Percentiles rank a stretch among this genome's conserved stretches.
Evolutionary conservation across 2,797 vertebrate species (phyloP).

Genomic region (Ctenopoma multispine): DNA sequence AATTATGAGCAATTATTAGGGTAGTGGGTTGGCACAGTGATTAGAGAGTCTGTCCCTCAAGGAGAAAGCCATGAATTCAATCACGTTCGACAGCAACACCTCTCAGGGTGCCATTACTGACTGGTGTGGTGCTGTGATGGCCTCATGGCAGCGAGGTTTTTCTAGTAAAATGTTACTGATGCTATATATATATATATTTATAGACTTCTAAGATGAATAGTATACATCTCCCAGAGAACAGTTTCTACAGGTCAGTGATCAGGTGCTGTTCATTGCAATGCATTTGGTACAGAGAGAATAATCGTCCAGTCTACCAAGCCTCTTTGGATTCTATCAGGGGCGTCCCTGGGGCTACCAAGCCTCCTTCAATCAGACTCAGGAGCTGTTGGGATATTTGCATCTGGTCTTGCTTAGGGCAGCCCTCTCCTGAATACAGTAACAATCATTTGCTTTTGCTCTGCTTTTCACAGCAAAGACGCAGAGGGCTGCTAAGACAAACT

Average conservation of each 20-base stretch:
- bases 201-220: too few species aligned
- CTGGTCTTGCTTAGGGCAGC: conserved; percentile 77
- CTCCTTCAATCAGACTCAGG: conserved; percentile 65
- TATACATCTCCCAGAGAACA: too few species aligned
- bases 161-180: too few species aligned
- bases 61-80: conserved; percentile 40
- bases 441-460: conserved; percentile 68
- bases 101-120: conserved; percentile 3
- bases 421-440: conserved; percentile 62
- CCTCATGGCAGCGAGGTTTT: neutral
- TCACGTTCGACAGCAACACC: conserved; percentile 36
- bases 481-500: conserved; percentile 50
- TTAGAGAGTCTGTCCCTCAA: conserved; percentile 40
- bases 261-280: conserved; percentile 22
- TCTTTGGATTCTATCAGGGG: conserved; percentile 54
- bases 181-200: too few species aligned
- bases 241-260: conserved; percentile 5
- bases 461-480: conserved; percentile 42
- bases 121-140: conserved; percentile 17
- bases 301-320: conserved; percentile 55
- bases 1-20: conserved; percentile 46
- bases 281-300: conserved; percentile 58
- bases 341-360: conserved; percentile 57
- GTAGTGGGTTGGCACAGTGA: conserved; percentile 23
- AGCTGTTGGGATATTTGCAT: conserved; percentile 73